These are phyloP conservation scores for Brachypodius melanocephalos DNA, from an alignment of 2,113 vertebrate species.

Conservation along the genomic window DNA sequence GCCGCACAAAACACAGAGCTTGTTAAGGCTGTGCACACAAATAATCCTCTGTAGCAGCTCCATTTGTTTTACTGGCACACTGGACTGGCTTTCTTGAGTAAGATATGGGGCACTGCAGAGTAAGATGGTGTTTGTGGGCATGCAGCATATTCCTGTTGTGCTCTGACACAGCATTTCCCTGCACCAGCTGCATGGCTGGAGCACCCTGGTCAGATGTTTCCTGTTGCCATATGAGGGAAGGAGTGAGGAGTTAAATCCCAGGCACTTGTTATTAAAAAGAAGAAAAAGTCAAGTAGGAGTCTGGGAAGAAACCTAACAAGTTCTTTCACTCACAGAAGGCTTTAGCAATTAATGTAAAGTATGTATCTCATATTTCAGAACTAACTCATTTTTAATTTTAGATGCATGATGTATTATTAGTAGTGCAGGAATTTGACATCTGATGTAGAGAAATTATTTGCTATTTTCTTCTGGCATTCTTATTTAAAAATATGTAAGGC, in stretches of 20 bases:
- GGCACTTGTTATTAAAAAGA: neutral
- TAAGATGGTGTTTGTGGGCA: neutral
- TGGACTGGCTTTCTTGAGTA: neutral
- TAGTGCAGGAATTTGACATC: neutral
- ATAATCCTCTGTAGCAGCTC: neutral
- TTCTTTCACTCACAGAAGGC: neutral
- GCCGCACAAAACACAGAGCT: neutral
- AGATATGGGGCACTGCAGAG: neutral
- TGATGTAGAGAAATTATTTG: constrained; percentile 4
- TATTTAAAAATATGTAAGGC: neutral
- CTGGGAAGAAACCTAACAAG: constrained; percentile 31
- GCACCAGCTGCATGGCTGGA: neutral
- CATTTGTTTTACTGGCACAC: constrained; percentile 8
- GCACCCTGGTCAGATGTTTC: neutral
- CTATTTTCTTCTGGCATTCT: neutral
- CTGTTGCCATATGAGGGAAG: neutral
- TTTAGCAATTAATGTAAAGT: constrained; percentile 8
- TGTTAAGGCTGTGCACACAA: neutral
- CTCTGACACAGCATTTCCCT: neutral
- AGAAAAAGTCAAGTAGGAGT: neutral
- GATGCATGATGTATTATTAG: neutral
- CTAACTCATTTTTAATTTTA: neutral
- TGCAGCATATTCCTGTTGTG: neutral
- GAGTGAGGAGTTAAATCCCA: neutral
- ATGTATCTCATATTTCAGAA: constrained; percentile 1